Conservation (phyloP, 2,113 vertebrate species). For the Artemisiospiza belli region DNA sequence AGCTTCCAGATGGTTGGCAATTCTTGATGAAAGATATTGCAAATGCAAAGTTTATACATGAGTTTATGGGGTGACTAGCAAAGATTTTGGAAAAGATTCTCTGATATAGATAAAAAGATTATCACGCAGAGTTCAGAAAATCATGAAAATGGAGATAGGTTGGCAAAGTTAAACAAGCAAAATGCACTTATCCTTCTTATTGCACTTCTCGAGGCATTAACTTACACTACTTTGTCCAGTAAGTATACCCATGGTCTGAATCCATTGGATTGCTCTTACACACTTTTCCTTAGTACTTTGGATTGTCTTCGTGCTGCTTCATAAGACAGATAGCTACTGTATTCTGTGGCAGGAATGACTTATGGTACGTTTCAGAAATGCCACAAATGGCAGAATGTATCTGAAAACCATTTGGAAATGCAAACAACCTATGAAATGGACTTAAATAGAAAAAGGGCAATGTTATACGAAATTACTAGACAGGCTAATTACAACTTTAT, state of each 20-base stretch:
- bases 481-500: neutral
- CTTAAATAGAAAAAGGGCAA: neutral
- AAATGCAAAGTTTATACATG: neutral
- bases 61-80: neutral
- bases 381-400: neutral
- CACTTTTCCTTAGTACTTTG: neutral
- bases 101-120: neutral
- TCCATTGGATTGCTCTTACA: neutral
- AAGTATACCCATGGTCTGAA: neutral
- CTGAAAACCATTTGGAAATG: neutral
- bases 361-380: neutral
- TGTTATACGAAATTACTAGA: neutral
- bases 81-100: neutral
- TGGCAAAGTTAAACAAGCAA: neutral
- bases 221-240: neutral
- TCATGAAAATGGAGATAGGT: neutral
- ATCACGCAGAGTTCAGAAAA: neutral
- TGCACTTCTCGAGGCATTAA: neutral
- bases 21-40: neutral
- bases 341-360: neutral
- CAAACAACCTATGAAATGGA: neutral
- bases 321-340: rapidly evolving
- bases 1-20: neutral
- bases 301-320: neutral
- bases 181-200: neutral